Evolutionary conservation across 2,113 vertebrate genomes (phyloP).

Genomic region (Astur gentilis): DNA sequence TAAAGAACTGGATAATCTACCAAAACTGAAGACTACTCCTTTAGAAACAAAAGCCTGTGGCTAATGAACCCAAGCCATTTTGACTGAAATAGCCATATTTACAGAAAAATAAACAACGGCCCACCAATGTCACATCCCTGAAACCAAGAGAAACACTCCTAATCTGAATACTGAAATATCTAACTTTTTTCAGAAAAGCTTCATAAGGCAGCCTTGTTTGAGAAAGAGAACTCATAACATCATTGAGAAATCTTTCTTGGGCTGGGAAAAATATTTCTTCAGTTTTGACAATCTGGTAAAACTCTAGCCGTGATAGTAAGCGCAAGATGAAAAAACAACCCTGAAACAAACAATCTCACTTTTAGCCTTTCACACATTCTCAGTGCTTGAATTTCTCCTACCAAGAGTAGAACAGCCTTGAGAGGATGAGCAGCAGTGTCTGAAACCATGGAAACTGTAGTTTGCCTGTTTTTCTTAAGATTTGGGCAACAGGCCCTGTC

Average conservation of each 20-base stretch:
- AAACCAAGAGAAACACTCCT: background rate
- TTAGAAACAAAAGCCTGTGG: background rate
- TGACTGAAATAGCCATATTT: background rate
- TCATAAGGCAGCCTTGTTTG: background rate
- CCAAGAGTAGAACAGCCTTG: background rate
- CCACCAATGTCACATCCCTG: background rate
- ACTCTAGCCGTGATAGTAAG: background rate
- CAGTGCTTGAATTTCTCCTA: background rate
- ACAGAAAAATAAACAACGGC: background rate
- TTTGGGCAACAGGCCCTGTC: conserved; percentile 31
- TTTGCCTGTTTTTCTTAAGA: conserved; percentile 37
- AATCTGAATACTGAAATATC: background rate
- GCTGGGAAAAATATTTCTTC: background rate
- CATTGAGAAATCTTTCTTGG: background rate
- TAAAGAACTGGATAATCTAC: background rate
- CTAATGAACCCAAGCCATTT: background rate
- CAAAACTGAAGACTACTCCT: background rate
- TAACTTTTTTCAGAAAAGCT: background rate
- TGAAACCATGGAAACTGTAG: conserved; percentile 62
- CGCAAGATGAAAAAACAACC: background rate
- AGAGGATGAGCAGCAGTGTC: conserved; percentile 43
- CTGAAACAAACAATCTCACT: background rate
- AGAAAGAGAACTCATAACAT: background rate
- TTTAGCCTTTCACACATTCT: conserved; percentile 22
- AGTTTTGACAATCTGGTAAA: background rate